Evolutionary conservation across 2,888 invertebrate genomes (phyloP), one percentile per base, ranked within the genome.

Genomic region (Hirtodrosophila duncani): DNA sequence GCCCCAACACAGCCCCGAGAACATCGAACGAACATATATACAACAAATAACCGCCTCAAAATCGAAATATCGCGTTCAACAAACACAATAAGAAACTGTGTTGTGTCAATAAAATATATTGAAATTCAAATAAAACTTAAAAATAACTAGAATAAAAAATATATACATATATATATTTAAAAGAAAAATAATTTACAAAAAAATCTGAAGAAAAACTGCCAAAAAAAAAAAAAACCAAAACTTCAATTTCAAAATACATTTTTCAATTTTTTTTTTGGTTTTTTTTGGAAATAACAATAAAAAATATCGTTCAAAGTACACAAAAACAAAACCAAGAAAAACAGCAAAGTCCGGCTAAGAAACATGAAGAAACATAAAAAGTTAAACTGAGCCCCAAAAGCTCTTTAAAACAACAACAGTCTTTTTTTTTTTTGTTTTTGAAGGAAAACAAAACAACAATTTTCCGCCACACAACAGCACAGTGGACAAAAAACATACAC

Each of bases 301-400:
- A 39, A 31, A 16, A 16, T 14, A 24, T 13, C 4, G 17, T 26
- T 4, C 13, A 11, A 20, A 13, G 11, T n/a, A 14, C n/a, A 7
- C 3, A 34, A 39, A 27, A 18, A 33, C 10, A 27, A 29, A 13
- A 5, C 9, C n/a, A 13, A 45, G 14, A 31, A 33, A 13, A 21
- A 49, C 24, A 34, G 11, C 16, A 30, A 18, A 18, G n/a, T 26
- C 13, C n/a, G n/a, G 11, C 10, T 7, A 37, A 36, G 17, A 59
- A 34, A 46, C 57, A 74, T 70, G 65, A 79, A 63, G 77, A 78
- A 75, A 75, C 79, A 79, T 30, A 79, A 70, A 60, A 74, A 69
- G 53, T 43, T 63, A 41, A 49, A 60, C 52, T 67, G 66, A 65
- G 67, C 79, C 42, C 74, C 69, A 70, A 59, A 45, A 59, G 11